Percentiles rank a stretch among this genome's conserved stretches.
These are phyloP conservation scores for Halichoeres trimaculatus DNA, from an alignment of 2,113 vertebrate species.

Conservation along the genomic window DNA sequence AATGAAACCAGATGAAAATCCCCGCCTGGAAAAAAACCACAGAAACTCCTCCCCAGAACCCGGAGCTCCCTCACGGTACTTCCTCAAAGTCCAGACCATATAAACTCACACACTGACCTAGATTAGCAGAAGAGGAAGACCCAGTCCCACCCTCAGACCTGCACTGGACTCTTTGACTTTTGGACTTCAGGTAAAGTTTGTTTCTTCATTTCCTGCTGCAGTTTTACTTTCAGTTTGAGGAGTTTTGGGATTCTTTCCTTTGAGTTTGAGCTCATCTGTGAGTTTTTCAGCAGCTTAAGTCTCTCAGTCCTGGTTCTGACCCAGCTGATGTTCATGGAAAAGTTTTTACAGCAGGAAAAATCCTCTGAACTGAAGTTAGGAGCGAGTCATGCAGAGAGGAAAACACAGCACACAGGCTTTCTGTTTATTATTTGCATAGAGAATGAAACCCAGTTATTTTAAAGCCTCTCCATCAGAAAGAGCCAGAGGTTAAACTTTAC, in stretches of 20 bases:
- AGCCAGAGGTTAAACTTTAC: background rate
- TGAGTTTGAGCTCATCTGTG: background rate
- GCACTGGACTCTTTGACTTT: slow-evolving; percentile 14
- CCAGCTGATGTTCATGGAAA: slow-evolving; percentile 7
- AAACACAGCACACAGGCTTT: background rate
- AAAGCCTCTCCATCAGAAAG: background rate
- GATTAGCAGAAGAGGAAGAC: slow-evolving; percentile 34
- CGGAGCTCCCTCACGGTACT: slow-evolving; percentile 52
- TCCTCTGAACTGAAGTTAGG: too few relatives aligned
- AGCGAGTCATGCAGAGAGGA: background rate
- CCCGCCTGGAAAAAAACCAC: slow-evolving; percentile 8
- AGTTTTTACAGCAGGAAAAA: slow-evolving; percentile 5
- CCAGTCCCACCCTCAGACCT: slow-evolving; percentile 6
- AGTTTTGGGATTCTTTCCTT: background rate
- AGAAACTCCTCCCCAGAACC: slow-evolving; percentile 48
- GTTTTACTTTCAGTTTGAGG: background rate
- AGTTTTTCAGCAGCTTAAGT: slow-evolving; percentile 13
- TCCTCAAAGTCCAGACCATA: slow-evolving; percentile 76
- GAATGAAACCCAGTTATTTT: background rate
- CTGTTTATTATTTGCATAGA: slow-evolving; percentile 31
- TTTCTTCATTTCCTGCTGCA: background rate
- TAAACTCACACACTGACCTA: slow-evolving; percentile 61
- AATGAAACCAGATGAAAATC: slow-evolving; percentile 77
- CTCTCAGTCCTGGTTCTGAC: slow-evolving; percentile 25
- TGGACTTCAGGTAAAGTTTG: slow-evolving; percentile 58